Evolutionary conservation across 2,113 vertebrate species (phyloP).

Genomic region (Emydocephalus ijimae): DNA sequence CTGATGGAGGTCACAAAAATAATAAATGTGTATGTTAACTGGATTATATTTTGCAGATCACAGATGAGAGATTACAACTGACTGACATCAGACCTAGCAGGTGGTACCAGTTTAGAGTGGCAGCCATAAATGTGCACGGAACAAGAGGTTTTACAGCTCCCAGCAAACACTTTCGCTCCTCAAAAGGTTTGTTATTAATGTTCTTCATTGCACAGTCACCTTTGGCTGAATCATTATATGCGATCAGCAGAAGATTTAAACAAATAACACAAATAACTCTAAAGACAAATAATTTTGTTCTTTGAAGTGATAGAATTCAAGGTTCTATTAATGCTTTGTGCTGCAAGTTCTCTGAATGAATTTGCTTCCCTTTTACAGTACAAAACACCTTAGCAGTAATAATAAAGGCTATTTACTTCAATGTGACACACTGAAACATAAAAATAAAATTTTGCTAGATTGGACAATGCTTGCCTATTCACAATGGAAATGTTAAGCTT

Average conservation of each 20-base stretch:
- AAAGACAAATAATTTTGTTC: background rate
- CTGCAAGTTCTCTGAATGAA: background rate
- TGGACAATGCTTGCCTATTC: background rate
- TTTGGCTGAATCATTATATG: constrained; percentile 17
- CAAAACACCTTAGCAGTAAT: background rate
- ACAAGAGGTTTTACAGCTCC: constrained; percentile 94
- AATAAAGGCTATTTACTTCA: background rate
- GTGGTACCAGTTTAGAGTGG: constrained; percentile 98
- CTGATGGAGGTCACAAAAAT: fast-evolving
- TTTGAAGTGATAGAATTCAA: background rate
- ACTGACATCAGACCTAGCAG: constrained; percentile 82
- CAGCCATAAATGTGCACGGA: constrained; percentile 90
- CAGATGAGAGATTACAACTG: constrained; percentile 84
- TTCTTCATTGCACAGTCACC: background rate
- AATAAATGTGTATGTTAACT: background rate
- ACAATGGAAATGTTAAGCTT: background rate
- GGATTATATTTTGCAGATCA: constrained; percentile 77
- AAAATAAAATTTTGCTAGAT: background rate
- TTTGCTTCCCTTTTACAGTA: constrained; percentile 10
- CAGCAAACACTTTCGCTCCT: constrained; percentile 95
- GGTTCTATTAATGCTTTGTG: background rate
- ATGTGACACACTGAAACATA: background rate
- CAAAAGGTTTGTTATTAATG: constrained; percentile 78
- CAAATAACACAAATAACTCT: background rate
- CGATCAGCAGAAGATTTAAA: constrained; percentile 44